Percentiles rank a stretch among this genome's conserved stretches.
Evolutionary conservation across 2,888 invertebrate genomes (phyloP).

Genomic region (Folsomia candida): DNA sequence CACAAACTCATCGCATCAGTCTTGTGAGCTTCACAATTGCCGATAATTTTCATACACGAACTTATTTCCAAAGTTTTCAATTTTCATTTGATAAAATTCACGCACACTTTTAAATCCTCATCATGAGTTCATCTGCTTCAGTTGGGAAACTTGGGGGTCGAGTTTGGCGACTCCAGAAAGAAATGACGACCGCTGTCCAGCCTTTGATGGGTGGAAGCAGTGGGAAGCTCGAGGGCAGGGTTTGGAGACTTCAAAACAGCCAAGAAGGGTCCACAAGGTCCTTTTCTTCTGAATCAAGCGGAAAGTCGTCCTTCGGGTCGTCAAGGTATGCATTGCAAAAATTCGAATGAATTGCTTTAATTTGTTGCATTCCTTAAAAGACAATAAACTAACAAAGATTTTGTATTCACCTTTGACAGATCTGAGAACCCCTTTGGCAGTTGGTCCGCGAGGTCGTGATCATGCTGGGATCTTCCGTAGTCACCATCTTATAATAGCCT

Average conservation of each 20-base stretch:
- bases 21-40: no score
- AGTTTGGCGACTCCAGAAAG: slow-evolving; percentile 25
- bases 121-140: neutral
- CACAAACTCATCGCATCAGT: neutral
- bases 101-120: neutral
- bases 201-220: neutral
- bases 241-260: neutral
- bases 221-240: neutral
- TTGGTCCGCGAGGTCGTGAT: neutral
- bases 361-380: neutral
- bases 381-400: neutral
- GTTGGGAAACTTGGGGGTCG: slow-evolving; percentile 17
- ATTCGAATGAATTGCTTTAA: no score
- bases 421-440: neutral
- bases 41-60: no score
- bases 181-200: neutral
- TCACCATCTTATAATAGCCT: no score
- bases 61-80: no score
- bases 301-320: neutral
- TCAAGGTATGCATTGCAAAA: neutral
- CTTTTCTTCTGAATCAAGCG: neutral
- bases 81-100: no score
- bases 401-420: neutral
- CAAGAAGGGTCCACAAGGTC: neutral
- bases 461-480: neutral